A percentile compares a stretch with the other conserved stretches of the same genome.
Evolutionary conservation across 2,797 vertebrate genomes (phyloP).

Genomic region (Setipinna tenuifilis): DNA sequence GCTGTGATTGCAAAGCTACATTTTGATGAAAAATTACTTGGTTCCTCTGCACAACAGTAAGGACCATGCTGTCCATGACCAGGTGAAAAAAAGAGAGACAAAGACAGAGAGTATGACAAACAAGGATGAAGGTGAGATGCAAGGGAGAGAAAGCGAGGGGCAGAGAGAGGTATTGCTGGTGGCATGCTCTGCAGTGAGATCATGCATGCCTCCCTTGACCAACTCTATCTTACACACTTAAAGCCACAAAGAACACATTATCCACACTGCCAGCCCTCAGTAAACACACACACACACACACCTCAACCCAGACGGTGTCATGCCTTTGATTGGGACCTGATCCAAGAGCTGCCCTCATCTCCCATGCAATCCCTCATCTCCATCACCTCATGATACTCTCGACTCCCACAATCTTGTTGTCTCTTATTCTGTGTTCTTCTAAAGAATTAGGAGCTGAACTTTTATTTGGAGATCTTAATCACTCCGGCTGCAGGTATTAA

Average conservation of each 20-base stretch:
- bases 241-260: background rate
- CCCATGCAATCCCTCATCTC: background rate
- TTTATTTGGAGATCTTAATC: constrained; percentile 53
- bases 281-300: background rate
- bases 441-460: constrained; percentile 18
- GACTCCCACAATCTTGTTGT: background rate
- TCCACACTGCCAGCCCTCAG: background rate
- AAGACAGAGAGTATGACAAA: background rate
- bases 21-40: background rate
- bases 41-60: background rate
- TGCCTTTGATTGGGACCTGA: background rate
- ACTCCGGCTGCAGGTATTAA: constrained; percentile 42
- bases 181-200: background rate
- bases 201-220: background rate
- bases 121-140: background rate
- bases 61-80: constrained; percentile 7
- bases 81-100: background rate
- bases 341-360: background rate
- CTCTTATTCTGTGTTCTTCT: background rate
- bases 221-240: background rate
- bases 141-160: background rate
- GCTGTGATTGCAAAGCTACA: background rate
- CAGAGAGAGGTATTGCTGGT: background rate
- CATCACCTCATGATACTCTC: background rate
- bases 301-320: background rate